Percentiles rank a stretch among this genome's conserved stretches.
Evolutionary conservation across 2,797 vertebrate genomes (phyloP).

Genomic region (Sebastes matsubarae): DNA sequence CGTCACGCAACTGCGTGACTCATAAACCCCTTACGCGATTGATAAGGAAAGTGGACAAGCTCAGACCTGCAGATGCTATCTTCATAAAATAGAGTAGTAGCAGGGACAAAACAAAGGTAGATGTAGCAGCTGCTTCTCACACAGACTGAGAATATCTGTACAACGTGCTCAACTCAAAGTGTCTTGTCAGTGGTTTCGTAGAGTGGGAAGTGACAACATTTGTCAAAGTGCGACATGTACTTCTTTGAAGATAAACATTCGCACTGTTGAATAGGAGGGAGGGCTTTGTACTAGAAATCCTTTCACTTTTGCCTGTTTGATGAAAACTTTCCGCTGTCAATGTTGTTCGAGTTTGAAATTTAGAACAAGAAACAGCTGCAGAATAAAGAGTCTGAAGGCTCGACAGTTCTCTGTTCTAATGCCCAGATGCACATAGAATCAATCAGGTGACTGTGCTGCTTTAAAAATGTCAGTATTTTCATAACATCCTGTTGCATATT

Average conservation of each 20-base stretch:
- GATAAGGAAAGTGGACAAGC: slow-evolving; percentile 20
- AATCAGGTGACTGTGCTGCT: background rate
- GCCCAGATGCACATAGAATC: background rate
- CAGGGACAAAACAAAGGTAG: background rate
- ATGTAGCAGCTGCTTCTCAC: background rate
- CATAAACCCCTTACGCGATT: background rate
- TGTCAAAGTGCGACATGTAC: slow-evolving; percentile 1
- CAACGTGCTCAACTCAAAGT: background rate
- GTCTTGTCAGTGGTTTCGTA: background rate
- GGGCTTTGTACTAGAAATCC: background rate
- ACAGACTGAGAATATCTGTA: background rate
- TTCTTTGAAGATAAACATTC: background rate
- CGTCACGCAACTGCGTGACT: background rate
- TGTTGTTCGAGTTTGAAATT: background rate
- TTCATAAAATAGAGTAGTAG: background rate
- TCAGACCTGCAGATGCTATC: slow-evolving; percentile 14
- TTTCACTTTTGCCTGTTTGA: slow-evolving; percentile 10
- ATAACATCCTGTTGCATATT: slow-evolving; percentile 16
- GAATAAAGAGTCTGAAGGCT: background rate
- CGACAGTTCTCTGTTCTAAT: background rate
- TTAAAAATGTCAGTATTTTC: background rate
- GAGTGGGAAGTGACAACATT: background rate
- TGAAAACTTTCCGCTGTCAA: background rate
- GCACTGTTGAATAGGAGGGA: background rate
- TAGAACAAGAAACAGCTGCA: slow-evolving; percentile 16